Percentiles rank a stretch among this genome's conserved stretches.
phyloP scores from a whole-genome alignment of 2,888 invertebrate species.

The Cryptocheilus praepositus region DNA sequence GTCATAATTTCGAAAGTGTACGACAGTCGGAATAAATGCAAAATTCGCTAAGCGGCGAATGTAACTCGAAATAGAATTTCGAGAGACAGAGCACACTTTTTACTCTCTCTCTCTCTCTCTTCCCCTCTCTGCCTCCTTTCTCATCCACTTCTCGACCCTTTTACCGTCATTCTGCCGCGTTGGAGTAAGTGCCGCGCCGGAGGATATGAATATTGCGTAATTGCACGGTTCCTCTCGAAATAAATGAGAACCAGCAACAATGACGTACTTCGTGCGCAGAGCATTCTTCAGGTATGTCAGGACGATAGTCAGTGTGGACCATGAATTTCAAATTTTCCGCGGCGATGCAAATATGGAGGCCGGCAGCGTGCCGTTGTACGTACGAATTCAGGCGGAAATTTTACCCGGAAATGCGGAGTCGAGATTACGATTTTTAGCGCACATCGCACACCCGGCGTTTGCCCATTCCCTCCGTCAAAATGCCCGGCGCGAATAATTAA shows the following conservation, averaged over 20 bases:
- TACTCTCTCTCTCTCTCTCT: background rate
- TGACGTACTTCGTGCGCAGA: constrained; percentile 20
- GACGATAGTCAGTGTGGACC: constrained; percentile 20
- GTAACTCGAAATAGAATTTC: background rate
- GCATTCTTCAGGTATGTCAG: constrained; percentile 16
- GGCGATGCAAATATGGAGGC: constrained; percentile 38
- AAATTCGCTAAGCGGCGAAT: background rate
- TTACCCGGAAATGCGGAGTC: constrained; percentile 22
- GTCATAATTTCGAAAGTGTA: no score
- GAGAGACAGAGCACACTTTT: background rate
- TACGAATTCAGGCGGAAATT: constrained; percentile 29
- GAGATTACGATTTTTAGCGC: constrained; percentile 22
- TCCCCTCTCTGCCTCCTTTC: no score
- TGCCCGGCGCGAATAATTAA: no score
- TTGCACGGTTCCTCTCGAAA: constrained; percentile 36
- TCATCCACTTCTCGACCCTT: background rate
- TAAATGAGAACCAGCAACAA: constrained; percentile 42
- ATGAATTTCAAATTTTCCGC: constrained; percentile 46
- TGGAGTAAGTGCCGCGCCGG: constrained; percentile 16
- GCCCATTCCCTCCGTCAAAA: no score
- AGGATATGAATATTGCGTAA: constrained; percentile 44
- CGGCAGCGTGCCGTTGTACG: constrained; percentile 15
- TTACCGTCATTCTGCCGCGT: background rate
- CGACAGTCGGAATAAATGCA: no score
- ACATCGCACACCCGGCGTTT: no score